phyloP scores from a whole-genome alignment of 2,113 vertebrate genomes.

The Acanthochromis polyacanthus region DNA sequence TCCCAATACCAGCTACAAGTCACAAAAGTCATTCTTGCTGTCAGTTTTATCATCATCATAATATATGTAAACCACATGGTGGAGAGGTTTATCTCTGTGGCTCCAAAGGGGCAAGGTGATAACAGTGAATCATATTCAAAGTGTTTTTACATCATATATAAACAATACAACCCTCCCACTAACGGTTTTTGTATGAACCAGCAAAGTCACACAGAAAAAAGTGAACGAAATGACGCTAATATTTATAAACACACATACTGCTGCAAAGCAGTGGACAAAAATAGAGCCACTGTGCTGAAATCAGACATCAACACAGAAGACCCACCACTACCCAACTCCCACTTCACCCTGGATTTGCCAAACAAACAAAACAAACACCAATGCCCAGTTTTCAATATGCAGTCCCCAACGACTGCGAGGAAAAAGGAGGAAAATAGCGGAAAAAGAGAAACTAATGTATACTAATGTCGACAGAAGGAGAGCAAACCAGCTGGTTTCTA shows the following conservation, averaged over 20 bases:
- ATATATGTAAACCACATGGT: not conserved
- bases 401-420: not conserved
- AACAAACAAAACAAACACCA: not conserved
- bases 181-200: not conserved
- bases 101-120: not conserved
- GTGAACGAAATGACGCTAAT: not conserved
- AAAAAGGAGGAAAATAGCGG: not conserved
- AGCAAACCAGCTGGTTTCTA: slow-evolving; percentile 74
- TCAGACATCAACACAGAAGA: slow-evolving; percentile 1
- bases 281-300: not conserved
- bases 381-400: slow-evolving; percentile 11
- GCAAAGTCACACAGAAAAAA: not conserved
- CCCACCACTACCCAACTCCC: not conserved
- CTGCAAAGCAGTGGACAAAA: too few relatives aligned
- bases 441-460: slow-evolving; percentile 8
- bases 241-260: not conserved
- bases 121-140: not conserved
- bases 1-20: not conserved
- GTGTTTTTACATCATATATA: not conserved
- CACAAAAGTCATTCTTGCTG: not conserved
- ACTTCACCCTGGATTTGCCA: not conserved
- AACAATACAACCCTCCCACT: not conserved
- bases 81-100: not conserved
- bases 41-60: not conserved
- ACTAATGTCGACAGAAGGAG: slow-evolving; percentile 36